Base-by-base conservation (phyloP, 2,113 vertebrate genomes). In the Corvus hawaiiensis region DNA sequence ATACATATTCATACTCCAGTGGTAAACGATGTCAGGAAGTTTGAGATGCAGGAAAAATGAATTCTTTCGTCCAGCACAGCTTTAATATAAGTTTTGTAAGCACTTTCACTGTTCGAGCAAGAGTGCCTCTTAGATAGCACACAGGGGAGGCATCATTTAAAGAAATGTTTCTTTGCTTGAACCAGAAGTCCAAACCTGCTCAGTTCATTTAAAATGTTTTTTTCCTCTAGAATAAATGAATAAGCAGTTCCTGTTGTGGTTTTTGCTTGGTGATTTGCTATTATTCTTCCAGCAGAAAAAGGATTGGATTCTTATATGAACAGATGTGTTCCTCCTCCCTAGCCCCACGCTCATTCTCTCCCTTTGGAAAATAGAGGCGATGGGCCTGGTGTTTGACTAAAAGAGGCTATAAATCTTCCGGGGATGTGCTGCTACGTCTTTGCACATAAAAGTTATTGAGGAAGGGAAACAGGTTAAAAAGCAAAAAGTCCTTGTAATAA, bases 111-210 rank as follows among this genome's bases (percentile, higher is more conserved):
- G 6, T 78, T 39, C 0, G 11, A 89, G 94, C 87, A 77, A 88
- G 85, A 18, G 67, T 26, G 69, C 91, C 95, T 94, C 94, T 72
- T 46, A 46, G 94, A 97, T 7, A 73, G 96, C 84, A 75, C 97
- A 62, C 97, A 18, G n/a, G 96, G 97, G 98, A 97, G 84, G 33
- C 84, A 97, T 97, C 72, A 78, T 94, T 97, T 95, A 94, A 89
- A 94, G 76, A 94, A 95, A 96, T 27, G 87, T 84, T 97, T 92
- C 93, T 96, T 88, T 93, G 95, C 96, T 93, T 67, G 11, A 95
- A 96, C 93, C 48, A 87, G 52, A 96, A 97, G 94, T 94, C 82
- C 88, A 93, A 41, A 96, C 95, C 94, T 96, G 89, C 90, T 97
- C 85, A 56, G 83, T 97, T 95, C 62, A 92, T 97, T 96, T 74